Conservation (phyloP, 2,113 vertebrate genomes). For the Sceloporus tristichus region DNA sequence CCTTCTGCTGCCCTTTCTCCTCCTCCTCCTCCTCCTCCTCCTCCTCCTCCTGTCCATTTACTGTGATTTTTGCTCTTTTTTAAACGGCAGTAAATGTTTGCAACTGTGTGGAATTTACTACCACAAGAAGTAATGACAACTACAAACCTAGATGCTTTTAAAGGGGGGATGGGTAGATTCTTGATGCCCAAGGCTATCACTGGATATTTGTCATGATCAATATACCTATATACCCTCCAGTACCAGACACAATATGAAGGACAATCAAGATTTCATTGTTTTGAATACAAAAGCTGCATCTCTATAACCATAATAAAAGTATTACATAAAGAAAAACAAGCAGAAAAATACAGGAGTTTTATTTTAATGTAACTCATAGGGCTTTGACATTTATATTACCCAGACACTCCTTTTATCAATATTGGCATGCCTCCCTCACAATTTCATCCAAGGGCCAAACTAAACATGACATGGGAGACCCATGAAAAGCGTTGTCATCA, state of each 20-base stretch:
- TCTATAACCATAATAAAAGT: neutral
- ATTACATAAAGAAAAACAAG: neutral
- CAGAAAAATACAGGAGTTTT: neutral
- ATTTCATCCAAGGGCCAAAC: neutral
- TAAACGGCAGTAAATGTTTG: no score
- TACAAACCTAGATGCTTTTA: no score
- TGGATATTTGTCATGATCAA: no score
- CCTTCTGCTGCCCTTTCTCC: neutral
- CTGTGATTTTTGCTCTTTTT: no score
- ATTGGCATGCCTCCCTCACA: neutral
- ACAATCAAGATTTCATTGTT: no score
- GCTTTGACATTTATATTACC: neutral
- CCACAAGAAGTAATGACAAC: neutral
- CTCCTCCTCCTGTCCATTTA: neutral
- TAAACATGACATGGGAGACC: neutral
- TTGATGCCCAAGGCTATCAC: no score
- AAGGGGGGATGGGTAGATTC: no score
- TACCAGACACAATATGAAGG: no score
- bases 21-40: neutral
- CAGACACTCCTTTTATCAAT: conserved; percentile 11
- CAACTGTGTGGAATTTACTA: neutral
- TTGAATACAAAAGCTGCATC: neutral
- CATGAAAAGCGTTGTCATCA: neutral
- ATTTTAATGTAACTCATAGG: neutral
- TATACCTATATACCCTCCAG: no score